Conservation (phyloP, 2,113 vertebrate genomes). For the Ranitomeya imitator region DNA sequence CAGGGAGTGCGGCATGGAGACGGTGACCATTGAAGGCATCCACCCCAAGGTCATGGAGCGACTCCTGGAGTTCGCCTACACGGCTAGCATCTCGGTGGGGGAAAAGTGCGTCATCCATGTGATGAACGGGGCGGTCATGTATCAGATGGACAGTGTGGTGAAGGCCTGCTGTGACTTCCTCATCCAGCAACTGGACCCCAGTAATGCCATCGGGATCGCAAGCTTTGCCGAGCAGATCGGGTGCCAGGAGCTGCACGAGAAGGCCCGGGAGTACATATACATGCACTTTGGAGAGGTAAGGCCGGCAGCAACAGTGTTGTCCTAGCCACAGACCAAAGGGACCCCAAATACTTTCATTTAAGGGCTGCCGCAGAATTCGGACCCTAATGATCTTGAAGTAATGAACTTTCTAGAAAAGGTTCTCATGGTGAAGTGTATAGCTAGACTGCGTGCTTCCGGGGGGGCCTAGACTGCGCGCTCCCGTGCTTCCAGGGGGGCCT, state of each 20-base stretch:
- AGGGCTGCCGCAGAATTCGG: no score
- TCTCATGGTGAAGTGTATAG: no score
- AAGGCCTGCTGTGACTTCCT: constrained; percentile 91
- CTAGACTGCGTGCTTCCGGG: no score
- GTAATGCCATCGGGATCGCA: constrained; percentile 95
- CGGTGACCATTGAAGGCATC: constrained; percentile 89
- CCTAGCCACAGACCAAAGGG: no score
- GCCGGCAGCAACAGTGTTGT: background rate
- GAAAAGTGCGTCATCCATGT: constrained; percentile 93
- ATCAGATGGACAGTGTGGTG: constrained; percentile 95
- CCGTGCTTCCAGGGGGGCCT: no score
- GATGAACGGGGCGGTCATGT: constrained; percentile 95
- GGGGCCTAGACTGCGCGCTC: no score
- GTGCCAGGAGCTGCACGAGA: constrained; percentile 88
- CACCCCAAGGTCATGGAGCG: constrained; percentile 90
- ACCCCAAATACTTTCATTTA: no score
- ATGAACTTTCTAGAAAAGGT: no score
- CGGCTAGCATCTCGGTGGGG: constrained; percentile 89
- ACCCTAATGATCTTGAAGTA: no score
- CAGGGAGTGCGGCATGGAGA: constrained; percentile 87
- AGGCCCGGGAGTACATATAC: constrained; percentile 91
- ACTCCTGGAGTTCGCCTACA: constrained; percentile 92
- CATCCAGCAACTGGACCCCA: constrained; percentile 90
- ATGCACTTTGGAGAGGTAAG: constrained; percentile 92
- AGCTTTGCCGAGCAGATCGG: constrained; percentile 91